Evolutionary conservation across 2,113 vertebrate genomes (phyloP).

Genomic region (Riparia riparia): DNA sequence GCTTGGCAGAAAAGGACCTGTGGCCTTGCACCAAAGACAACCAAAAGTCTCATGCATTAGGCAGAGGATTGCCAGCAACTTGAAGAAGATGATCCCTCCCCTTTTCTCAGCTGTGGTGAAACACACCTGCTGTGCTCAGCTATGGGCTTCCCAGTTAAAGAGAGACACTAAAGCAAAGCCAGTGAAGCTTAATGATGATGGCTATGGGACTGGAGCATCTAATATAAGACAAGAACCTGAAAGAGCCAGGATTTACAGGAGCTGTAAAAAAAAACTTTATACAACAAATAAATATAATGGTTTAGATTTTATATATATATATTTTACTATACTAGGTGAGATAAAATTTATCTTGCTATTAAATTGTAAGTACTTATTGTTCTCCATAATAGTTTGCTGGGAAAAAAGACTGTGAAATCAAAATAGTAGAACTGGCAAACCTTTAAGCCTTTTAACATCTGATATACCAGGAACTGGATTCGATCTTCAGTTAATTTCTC

Average conservation of each 20-base stretch:
- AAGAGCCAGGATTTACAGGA: not conserved
- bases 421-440: constrained; percentile 69
- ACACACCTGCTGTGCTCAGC: not conserved
- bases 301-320: not conserved
- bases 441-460: constrained; percentile 94
- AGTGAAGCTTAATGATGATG: not conserved
- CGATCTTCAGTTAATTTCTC: constrained; percentile 91
- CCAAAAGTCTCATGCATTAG: not conserved
- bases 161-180: not conserved
- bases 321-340: not conserved
- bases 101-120: not conserved
- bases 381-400: not conserved
- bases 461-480: constrained; percentile 94
- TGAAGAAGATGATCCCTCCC: not conserved
- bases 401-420: not conserved
- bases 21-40: not conserved
- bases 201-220: not conserved
- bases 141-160: not conserved
- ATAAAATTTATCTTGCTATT: not conserved
- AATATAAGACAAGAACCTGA: not conserved
- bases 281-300: not conserved
- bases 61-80: not conserved
- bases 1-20: not conserved
- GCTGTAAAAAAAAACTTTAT: not conserved
- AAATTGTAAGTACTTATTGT: not conserved